phyloP scores from a whole-genome alignment of 2,888 invertebrate species.

The Achlya flavicornis region DNA sequence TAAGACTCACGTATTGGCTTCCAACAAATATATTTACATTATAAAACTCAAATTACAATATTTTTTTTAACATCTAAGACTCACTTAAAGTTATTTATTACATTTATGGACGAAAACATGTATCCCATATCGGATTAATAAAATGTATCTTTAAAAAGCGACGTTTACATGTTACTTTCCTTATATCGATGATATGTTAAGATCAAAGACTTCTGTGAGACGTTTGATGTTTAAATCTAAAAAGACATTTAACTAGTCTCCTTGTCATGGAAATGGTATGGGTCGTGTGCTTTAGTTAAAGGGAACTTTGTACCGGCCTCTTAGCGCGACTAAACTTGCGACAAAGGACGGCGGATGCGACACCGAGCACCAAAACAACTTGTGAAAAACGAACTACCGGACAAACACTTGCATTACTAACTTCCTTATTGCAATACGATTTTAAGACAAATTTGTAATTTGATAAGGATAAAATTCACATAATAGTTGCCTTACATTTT shows the following conservation, averaged over 20 bases:
- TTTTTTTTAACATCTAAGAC: background rate
- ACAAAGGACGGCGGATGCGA: slow-evolving; percentile 52
- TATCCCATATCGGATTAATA: background rate
- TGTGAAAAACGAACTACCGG: slow-evolving; percentile 55
- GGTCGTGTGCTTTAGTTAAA: slow-evolving; percentile 54
- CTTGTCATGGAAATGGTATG: slow-evolving; percentile 61
- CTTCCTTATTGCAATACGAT: slow-evolving; percentile 28
- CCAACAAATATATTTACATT: slow-evolving; percentile 10
- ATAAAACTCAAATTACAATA: background rate
- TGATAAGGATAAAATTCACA: background rate
- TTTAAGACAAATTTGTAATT: background rate
- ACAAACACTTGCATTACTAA: slow-evolving; percentile 24
- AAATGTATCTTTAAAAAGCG: slow-evolving; percentile 26
- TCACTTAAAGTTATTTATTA: background rate
- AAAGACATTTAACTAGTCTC: slow-evolving; percentile 68
- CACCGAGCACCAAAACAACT: slow-evolving; percentile 38
- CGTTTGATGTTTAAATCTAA: slow-evolving; percentile 75
- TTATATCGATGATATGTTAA: slow-evolving; percentile 72
- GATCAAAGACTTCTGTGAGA: slow-evolving; percentile 70
- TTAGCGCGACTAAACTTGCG: slow-evolving; percentile 47
- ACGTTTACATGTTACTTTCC: slow-evolving; percentile 48
- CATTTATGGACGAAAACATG: background rate
- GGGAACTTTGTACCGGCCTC: slow-evolving; percentile 53
- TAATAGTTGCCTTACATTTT: background rate
- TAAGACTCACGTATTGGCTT: slow-evolving; percentile 10